Evolutionary conservation across 2,888 invertebrate species (phyloP), one percentile per base, ranked within the genome.

Genomic region (Lacanobia wlatinum): DNA sequence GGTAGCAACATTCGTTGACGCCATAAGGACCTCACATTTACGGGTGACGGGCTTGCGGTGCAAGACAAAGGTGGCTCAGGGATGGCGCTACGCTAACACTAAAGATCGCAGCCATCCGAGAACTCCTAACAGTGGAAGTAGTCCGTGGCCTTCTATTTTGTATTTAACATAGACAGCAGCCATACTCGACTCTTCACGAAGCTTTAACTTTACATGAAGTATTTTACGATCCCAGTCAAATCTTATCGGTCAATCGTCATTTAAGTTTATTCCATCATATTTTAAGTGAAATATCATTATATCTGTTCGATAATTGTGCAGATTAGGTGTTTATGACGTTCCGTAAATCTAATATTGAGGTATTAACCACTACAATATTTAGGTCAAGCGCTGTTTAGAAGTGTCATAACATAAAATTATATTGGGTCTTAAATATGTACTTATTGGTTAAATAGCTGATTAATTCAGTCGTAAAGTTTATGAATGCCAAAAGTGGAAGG

Each of bases 381-480:
- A 74, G 83, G 83, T 80, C 81, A 84, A 81, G 64, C 53, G 70
- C 66, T 83, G 76, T 78, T 69, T 61, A 63, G 58, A 68, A 83
- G 69, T 75, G 67, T 61, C 76, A 76, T 72, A 70, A 69, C 70
- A 83, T 83, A 80, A 83, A 85, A 83, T 83, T 80, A 75, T 76
- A 85, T 83, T 78, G 75, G 56, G 56, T 70, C 68, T 77, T 78
- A 84, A 81, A 78, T 80, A 74, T 62, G 43, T 76, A 75, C 62
- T 76, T 75, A 76, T 61, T 71, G 63, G 68, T 70, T 76, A 76
- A 78, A 85, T 74, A 75, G 63, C 66, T 66, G 61, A 78, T 84
- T 78, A 78, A 73, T 73, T 69, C 62, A 53, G 23, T 67, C 56
- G 61, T 78, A 61, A 75, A 70, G 43, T 76, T 73, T 80, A 82